Conservation (phyloP, 2,113 vertebrate species). For the Aplodontia rufa region DNA sequence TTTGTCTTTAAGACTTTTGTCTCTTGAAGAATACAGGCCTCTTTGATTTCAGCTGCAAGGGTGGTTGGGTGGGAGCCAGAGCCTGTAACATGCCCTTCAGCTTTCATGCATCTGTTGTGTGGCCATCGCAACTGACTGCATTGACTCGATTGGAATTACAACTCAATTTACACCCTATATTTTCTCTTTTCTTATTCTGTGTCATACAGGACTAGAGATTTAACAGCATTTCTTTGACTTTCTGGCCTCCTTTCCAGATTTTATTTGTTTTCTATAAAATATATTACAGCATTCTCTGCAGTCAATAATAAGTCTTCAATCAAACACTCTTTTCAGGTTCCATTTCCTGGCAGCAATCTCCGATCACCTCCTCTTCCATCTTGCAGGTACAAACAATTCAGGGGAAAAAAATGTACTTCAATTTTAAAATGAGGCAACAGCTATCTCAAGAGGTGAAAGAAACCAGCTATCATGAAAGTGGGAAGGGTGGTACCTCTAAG, state of each 20-base stretch:
- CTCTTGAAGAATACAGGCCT: conserved; percentile 37
- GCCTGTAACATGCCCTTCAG: conserved; percentile 67
- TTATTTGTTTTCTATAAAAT: conserved; percentile 58
- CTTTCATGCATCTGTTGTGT: conserved; percentile 33
- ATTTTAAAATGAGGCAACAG: background rate
- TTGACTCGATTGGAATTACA: conserved; percentile 49
- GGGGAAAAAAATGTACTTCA: background rate
- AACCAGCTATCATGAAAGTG: background rate
- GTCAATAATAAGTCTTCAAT: conserved; percentile 33
- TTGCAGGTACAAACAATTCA: background rate
- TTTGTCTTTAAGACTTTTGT: conserved; percentile 47
- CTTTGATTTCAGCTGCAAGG: conserved; percentile 61
- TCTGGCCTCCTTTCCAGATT: conserved; percentile 55
- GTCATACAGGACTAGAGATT: background rate
- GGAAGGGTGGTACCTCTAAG: background rate
- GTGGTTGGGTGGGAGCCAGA: conserved; percentile 60
- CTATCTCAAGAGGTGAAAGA: background rate
- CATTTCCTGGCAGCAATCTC: background rate
- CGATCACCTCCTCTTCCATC: background rate
- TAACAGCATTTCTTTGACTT: conserved; percentile 55
- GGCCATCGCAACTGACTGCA: conserved; percentile 20
- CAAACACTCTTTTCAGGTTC: background rate
- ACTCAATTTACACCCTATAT: conserved; percentile 63
- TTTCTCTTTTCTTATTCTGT: conserved; percentile 37
- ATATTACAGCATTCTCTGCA: background rate